A percentile compares a stretch with the other conserved stretches of the same genome.
These are phyloP conservation scores for Anas acuta DNA, from an alignment of 2,797 vertebrate genomes.

Conservation along the genomic window DNA sequence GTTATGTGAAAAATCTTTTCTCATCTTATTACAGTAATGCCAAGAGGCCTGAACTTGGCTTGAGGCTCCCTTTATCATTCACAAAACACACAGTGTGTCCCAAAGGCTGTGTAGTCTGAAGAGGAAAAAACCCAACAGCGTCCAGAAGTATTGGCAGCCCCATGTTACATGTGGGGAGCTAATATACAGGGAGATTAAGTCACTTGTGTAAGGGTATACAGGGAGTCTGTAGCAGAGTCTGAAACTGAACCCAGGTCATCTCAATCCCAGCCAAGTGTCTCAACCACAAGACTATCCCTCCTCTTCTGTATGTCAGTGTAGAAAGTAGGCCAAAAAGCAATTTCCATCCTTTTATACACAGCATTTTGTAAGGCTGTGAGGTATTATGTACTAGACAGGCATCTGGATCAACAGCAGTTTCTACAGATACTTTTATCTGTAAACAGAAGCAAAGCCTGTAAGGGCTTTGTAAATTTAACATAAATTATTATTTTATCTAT, in stretches of 20 bases:
- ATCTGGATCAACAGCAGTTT: constrained; percentile 51
- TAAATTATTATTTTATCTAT: constrained; percentile 20
- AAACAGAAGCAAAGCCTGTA: constrained; percentile 54
- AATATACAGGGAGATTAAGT: constrained; percentile 53
- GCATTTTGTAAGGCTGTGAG: constrained; percentile 58
- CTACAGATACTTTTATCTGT: constrained; percentile 48
- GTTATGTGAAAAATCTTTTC: neutral
- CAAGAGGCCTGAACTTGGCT: neutral
- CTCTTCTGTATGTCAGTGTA: constrained; percentile 52
- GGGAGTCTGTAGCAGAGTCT: constrained; percentile 56
- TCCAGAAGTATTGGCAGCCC: constrained; percentile 46
- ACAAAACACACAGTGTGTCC: constrained; percentile 1
- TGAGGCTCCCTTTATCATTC: constrained; percentile 12
- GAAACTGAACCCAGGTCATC: constrained; percentile 66
- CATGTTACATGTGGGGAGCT: constrained; percentile 21
- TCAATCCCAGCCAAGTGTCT: constrained; percentile 69
- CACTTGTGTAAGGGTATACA: constrained; percentile 33
- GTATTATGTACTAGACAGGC: constrained; percentile 64
- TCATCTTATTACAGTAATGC: neutral
- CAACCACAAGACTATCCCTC: constrained; percentile 63
- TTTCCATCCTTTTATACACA: constrained; percentile 45
- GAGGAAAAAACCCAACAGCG: constrained; percentile 18
- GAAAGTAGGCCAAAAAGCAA: constrained; percentile 59
- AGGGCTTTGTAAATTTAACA: constrained; percentile 17
- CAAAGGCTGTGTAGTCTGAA: constrained; percentile 28